Base-by-base conservation (phyloP, 2,113 vertebrate genomes). In the Trematocara macrostoma region DNA sequence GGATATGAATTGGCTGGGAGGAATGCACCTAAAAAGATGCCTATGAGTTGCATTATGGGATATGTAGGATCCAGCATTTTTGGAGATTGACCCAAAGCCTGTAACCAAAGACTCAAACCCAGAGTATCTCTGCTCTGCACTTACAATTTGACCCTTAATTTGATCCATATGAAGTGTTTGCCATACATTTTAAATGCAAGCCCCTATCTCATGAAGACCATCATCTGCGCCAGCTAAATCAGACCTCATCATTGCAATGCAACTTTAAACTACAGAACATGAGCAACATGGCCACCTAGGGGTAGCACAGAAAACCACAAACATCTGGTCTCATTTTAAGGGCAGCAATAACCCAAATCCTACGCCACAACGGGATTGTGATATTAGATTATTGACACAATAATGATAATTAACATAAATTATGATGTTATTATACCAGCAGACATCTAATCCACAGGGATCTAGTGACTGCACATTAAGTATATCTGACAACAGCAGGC, bases 391-490 rank as follows among this genome's bases (percentile, higher is more conserved):
- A 93, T 91, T 93, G 91, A 83, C 89, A 91, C 67, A 92, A 92
- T 92, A 83, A 82, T 85, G n/a, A 74, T 89, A 88, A 94, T 94
- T 88, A 91, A 92, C 93, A 94, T 95, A 92, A 89, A 94, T 92
- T 83, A 92, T 82, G 90, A 91, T 14, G 83, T 81, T 78, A 86
- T 92, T 93, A 89, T 83, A 55, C 71, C 2, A 61, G 71, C 82
- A 91, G 89, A 91, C 90, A 79, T 71, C 88, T 93, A 94, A 94
- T 93, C 93, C 90, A 79, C 61, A 11, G 51, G 85, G 88, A 93
- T 93, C 82, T 79, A 78, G 9, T 71, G 67, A 86, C 74, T 59
- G 87, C 85, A 57, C 69, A 52, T 79, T 85, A 81, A 83, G 87
- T 85, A 82, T 79, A 87, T 86, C 87, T 74, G 79, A 91, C 79